Conservation (phyloP, 1,140 invertebrate species). For the Procambarus clarkii region DNA sequence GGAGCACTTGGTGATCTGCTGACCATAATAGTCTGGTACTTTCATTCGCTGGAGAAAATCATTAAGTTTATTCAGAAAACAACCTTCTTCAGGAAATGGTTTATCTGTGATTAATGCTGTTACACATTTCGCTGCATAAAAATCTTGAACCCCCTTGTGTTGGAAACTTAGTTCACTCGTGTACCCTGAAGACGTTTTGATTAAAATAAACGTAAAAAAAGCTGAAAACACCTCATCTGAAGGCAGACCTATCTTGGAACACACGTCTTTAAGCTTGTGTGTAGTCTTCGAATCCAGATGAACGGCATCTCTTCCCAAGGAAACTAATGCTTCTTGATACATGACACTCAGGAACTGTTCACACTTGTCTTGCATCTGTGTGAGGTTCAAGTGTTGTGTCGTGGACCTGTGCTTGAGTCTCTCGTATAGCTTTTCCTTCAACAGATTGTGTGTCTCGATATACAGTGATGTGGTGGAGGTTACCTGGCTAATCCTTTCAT, state of each 20-base stretch:
- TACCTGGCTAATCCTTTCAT: background rate
- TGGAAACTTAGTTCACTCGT: slow-evolving; percentile 18
- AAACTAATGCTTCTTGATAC: slow-evolving; percentile 23
- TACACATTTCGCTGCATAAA: slow-evolving; percentile 34
- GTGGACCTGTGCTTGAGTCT: slow-evolving; percentile 15
- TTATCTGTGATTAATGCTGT: background rate
- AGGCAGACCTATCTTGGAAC: slow-evolving; percentile 3
- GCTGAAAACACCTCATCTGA: slow-evolving; percentile 31
- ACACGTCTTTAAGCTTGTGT: slow-evolving; percentile 10
- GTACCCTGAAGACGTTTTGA: background rate
- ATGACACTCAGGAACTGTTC: slow-evolving; percentile 15
- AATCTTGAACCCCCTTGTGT: slow-evolving; percentile 54
- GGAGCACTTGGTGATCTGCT: background rate
- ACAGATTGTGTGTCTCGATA: slow-evolving; percentile 19
- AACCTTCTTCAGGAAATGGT: background rate
- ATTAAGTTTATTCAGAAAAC: background rate
- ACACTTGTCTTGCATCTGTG: slow-evolving; percentile 7
- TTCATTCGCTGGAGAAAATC: background rate
- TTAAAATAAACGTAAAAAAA: background rate
- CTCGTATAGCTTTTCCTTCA: slow-evolving; percentile 37
- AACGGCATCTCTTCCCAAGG: background rate
- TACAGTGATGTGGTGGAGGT: slow-evolving; percentile 28
- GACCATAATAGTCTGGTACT: slow-evolving; percentile 6
- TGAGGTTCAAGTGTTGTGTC: slow-evolving; percentile 3
- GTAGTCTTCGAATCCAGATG: background rate